A percentile compares a stretch with the other conserved stretches of the same genome.
Evolutionary conservation across 2,888 invertebrate genomes (phyloP).

Genomic region (Lampropteryx suffumata): DNA sequence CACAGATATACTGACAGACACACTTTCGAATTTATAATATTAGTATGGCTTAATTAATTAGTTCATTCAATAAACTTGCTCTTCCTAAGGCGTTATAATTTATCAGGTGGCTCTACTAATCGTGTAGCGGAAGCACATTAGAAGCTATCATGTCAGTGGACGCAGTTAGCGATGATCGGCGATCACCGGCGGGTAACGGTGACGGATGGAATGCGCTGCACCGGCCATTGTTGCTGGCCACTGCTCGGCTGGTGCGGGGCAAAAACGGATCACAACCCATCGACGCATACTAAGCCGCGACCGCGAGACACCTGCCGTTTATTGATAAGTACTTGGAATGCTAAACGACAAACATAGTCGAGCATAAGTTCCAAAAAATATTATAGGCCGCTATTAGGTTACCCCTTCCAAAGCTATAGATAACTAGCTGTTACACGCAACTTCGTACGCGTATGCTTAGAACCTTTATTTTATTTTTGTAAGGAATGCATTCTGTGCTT

Average conservation of each 20-base stretch:
- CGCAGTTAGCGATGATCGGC: constrained; percentile 52
- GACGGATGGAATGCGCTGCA: constrained; percentile 65
- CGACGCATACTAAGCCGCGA: constrained; percentile 59
- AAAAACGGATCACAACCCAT: constrained; percentile 65
- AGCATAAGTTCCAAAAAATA: not conserved
- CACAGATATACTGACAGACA: too few relatives aligned
- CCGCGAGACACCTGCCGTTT: constrained; percentile 53
- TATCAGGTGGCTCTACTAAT: constrained; percentile 3
- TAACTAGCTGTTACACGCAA: too few relatives aligned
- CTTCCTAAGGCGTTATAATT: too few relatives aligned
- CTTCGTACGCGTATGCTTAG: too few relatives aligned
- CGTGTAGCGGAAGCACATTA: constrained; percentile 22
- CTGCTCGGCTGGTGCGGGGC: constrained; percentile 35
- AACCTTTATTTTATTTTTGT: too few relatives aligned
- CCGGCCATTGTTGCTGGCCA: constrained; percentile 66
- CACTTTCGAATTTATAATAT: too few relatives aligned
- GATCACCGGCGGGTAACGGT: constrained; percentile 72
- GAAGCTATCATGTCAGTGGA: constrained; percentile 35
- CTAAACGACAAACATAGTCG: not conserved
- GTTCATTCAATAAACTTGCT: too few relatives aligned
- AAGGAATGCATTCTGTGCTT: too few relatives aligned
- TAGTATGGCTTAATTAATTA: too few relatives aligned
- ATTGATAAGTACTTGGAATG: constrained; percentile 26
- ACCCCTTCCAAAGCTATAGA: too few relatives aligned
- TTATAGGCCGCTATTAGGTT: too few relatives aligned